Conservation (phyloP, 2,888 invertebrate species). For the Tiphia femorata region DNA sequence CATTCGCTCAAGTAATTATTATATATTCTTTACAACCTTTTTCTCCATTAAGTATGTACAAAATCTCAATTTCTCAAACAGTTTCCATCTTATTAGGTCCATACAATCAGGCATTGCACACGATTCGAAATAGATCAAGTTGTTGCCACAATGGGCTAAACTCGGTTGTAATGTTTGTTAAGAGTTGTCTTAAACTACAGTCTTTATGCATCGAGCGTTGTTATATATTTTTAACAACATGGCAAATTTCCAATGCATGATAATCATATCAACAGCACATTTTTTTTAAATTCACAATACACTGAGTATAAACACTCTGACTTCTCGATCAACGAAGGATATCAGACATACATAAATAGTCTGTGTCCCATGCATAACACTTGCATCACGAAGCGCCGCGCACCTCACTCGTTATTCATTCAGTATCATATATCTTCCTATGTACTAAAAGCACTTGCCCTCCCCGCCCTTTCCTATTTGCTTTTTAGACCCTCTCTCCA, state of each 20-base stretch:
- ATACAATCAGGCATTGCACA: conserved; percentile 10
- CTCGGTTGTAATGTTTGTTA: conserved; percentile 61
- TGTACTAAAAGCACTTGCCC: conserved; percentile 14
- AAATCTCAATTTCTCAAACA: not conserved
- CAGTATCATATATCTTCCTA: no score
- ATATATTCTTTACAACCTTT: conserved; percentile 4
- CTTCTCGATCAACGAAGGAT: conserved; percentile 32
- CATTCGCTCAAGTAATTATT: not conserved
- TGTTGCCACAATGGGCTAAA: conserved; percentile 31
- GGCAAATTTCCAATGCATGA: conserved; percentile 37
- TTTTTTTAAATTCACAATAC: conserved; percentile 32
- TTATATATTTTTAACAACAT: conserved; percentile 37
- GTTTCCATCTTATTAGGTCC: no score
- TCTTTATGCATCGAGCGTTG: conserved; percentile 58
- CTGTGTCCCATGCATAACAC: conserved; percentile 46
- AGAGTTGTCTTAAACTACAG: conserved; percentile 66
- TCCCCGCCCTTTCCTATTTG: not conserved
- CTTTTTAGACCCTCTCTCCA: not conserved
- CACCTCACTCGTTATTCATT: conserved; percentile 27
- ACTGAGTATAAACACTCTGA: conserved; percentile 36
- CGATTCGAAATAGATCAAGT: conserved; percentile 38
- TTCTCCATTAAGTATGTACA: no score
- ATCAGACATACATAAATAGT: conserved; percentile 48
- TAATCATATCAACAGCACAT: conserved; percentile 36
- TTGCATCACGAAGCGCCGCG: conserved; percentile 37